Conservation (phyloP, 2,888 invertebrate species). For the Ferrisia virgata region DNA sequence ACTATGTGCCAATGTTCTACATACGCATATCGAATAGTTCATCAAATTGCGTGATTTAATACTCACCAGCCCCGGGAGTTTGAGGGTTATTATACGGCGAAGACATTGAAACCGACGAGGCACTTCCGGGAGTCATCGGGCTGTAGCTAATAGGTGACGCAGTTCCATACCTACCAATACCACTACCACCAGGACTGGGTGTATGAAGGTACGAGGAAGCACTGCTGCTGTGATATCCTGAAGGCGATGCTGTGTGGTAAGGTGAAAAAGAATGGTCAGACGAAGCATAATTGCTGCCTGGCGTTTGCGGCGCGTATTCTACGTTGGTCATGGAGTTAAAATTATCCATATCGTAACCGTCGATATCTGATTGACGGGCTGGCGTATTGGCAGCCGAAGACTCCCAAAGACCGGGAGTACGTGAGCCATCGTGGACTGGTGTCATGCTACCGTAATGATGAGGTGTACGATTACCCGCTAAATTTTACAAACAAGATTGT, state of each 20-base stretch:
- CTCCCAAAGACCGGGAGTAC: constrained; percentile 89
- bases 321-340: constrained; percentile 74
- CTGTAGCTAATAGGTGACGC: constrained; percentile 80
- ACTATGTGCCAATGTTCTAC: too few relatives aligned
- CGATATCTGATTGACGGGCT: constrained; percentile 72
- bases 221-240: constrained; percentile 52
- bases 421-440: constrained; percentile 88
- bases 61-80: constrained; percentile 63
- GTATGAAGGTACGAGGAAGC: constrained; percentile 54
- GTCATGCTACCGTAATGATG: constrained; percentile 90
- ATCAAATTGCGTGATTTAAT: not conserved
- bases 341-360: constrained; percentile 67
- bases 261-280: constrained; percentile 56
- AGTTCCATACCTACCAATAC: constrained; percentile 62
- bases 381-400: constrained; percentile 86
- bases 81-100: constrained; percentile 58
- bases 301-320: constrained; percentile 71
- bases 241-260: constrained; percentile 58
- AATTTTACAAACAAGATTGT: too few relatives aligned
- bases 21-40: too few relatives aligned
- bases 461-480: constrained; percentile 77
- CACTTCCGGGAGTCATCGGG: constrained; percentile 44
- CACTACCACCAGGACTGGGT: constrained; percentile 60
- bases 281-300: constrained; percentile 80
- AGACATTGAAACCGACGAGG: not conserved